Percentiles rank a stretch among this genome's conserved stretches.
These are phyloP conservation scores for Rhinopithecus roxellana DNA, from an alignment of 2,113 vertebrate genomes.

Conservation along the genomic window DNA sequence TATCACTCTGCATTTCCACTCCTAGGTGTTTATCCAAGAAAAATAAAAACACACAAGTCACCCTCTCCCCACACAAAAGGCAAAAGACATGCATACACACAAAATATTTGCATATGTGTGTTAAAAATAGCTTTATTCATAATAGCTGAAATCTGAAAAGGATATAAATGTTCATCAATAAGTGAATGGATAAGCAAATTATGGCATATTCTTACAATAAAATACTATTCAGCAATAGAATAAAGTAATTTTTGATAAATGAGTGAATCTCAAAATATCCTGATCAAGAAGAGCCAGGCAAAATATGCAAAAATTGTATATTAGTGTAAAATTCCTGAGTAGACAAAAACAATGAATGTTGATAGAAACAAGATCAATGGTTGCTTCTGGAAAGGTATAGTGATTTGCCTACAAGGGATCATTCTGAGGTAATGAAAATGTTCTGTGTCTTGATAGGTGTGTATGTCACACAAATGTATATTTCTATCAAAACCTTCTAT, in stretches of 20 bases:
- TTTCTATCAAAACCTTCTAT: background rate
- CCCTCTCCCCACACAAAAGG: background rate
- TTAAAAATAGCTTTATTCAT: background rate
- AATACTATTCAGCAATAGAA: background rate
- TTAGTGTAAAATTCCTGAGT: background rate
- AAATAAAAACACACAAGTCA: background rate
- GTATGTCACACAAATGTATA: background rate
- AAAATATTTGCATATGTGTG: background rate
- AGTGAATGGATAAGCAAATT: background rate
- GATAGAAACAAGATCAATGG: background rate
- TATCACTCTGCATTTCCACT: background rate
- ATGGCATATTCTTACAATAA: background rate
- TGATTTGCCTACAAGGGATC: background rate
- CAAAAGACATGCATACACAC: background rate
- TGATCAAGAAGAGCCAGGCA: background rate
- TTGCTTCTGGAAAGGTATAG: background rate
- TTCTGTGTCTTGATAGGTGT: background rate
- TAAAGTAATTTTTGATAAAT: background rate
- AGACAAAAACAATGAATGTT: background rate
- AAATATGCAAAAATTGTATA: background rate
- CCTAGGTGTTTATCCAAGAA: background rate
- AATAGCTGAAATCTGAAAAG: background rate
- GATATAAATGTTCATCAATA: background rate
- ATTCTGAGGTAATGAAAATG: background rate
- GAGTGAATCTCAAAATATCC: background rate